Evolutionary conservation across 2,888 invertebrate genomes (phyloP), one percentile per base, ranked within the genome.

Genomic region (Flexamia atlantica): DNA sequence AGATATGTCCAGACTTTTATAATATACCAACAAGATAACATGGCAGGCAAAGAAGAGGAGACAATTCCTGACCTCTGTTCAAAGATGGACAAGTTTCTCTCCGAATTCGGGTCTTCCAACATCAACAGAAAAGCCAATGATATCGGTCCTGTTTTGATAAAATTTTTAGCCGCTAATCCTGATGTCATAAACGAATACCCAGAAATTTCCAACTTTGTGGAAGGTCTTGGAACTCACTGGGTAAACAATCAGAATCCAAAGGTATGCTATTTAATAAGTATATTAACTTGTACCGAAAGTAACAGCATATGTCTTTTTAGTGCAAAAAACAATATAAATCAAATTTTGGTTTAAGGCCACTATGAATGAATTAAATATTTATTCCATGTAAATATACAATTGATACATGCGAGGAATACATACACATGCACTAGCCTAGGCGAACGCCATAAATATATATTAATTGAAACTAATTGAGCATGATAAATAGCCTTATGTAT

Each of bases 81-180:
- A 3, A 64, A 64, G 30, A 64, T 64, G 64, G 30, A 64, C 14
- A 28, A 14, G 4, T 64, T 64, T 17, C 30, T 64, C 10, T 5
- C 25, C 14, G 64, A 30, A 28, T 30, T 30, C 14, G 64, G 30
- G 12, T 28, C 53, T 12, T 10, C 79, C 17, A 32, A 53, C 12
- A 50, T 79, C 7, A 53, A 30, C 57, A 17, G 23, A 23, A 53
- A 79, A 32, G 57, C 76, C 10, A 79, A 79, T 32, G 79, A 79
- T 17, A 50, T 32, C 0, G 79, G 79, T 1, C 30, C 50, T 32
- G 10, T 17, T 2, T 10, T 79, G 30, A 57, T 53, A 3, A 32
- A 79, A n/a, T 57, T 79, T 57, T 36, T 79, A 9, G 4, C 25
- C 7, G 1, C 46, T 9, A 79, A 79, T 28, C 79, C 53, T 79